Base-by-base conservation (phyloP, 2,113 vertebrate genomes). In the Sardina pilchardus region DNA sequence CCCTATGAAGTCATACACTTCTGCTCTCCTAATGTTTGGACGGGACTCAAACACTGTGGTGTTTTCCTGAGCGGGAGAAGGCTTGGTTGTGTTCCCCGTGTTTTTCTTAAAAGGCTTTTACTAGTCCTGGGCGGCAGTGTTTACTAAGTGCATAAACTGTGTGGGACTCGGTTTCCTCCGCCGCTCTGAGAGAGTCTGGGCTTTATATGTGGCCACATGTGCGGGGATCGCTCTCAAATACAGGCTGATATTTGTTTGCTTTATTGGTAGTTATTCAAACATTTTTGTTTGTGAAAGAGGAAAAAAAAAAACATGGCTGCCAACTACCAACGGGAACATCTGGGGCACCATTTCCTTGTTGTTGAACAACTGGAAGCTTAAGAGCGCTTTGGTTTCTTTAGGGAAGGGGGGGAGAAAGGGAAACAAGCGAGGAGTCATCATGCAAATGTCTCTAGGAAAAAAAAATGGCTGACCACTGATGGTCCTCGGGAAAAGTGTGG, bases 101-200 rank as follows among this genome's bases (percentile, higher is more conserved):
- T 90, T 89, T 89, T 83, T 81, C 82, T 82, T 75, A 1, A 56
- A 56, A 93, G 93, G 85, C 87, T 81, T 89, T 90, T 92, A 92
- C 89, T 89, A 90, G 92, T 88, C 86, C 90, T 90, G 87, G 89
- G 91, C 90, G 91, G 92, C 86, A 93, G 89, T 94, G 93, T 94
- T 95, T 94, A 94, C 88, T 90, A 90, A 83, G 87, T 83, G 88
- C 90, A 88, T 95, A 93, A 94, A 94, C 90, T 91, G 93, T 86
- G 90, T 89, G 90, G 84, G 84, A 91, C 91, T 86, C 86, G 87
- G 86, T 82, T 93, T 94, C 92, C 91, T 93, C 87, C 83, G 84
- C 86, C 85, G 86, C 87, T 80, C 88, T 90, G 88, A n/a, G 88
- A 90, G 88, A 89, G 48, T 87, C 90, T 86, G 71, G 30, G 34